These are phyloP conservation scores for Pseudococcus jackbeardsleyi DNA, from an alignment of 2,888 invertebrate genomes.

Conservation along the genomic window DNA sequence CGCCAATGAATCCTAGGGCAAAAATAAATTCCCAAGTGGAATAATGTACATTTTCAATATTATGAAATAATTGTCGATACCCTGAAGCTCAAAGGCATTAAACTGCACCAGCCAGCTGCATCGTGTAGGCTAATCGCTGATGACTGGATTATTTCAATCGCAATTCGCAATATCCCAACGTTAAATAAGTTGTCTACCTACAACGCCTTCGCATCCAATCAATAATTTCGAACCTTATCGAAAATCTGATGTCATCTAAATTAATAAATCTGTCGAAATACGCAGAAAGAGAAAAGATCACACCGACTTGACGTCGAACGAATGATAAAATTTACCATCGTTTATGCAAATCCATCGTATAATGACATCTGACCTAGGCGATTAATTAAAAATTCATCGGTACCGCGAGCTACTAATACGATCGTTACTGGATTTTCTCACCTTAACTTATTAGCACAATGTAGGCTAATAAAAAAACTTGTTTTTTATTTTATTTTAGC, in stretches of 20 bases:
- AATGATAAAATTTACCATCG: not conserved
- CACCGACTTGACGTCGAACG: not conserved
- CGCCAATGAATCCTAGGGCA: not conserved
- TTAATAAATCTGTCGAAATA: slow-evolving; percentile 1
- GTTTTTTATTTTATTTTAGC: slow-evolving; percentile 19
- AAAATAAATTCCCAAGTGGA: not conserved
- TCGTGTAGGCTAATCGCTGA: not conserved
- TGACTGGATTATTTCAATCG: not conserved
- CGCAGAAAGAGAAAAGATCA: not conserved
- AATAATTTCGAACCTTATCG: not conserved
- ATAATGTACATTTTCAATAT: not conserved
- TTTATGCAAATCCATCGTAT: slow-evolving; percentile 18
- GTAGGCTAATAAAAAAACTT: slow-evolving; percentile 55
- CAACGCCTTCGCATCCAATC: not conserved
- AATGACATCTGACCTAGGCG: slow-evolving; percentile 35
- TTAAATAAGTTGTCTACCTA: not conserved
- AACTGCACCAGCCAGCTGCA: not conserved
- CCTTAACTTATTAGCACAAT: slow-evolving; percentile 45
- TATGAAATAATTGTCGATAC: not conserved
- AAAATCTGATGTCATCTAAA: not conserved
- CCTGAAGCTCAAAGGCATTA: not conserved
- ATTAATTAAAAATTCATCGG: slow-evolving; percentile 48
- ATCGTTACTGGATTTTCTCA: slow-evolving; percentile 46
- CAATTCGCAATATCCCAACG: not conserved
- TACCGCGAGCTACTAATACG: slow-evolving; percentile 13